Conservation (phyloP, 2,113 vertebrate genomes). For the Manacus vitellinus region DNA sequence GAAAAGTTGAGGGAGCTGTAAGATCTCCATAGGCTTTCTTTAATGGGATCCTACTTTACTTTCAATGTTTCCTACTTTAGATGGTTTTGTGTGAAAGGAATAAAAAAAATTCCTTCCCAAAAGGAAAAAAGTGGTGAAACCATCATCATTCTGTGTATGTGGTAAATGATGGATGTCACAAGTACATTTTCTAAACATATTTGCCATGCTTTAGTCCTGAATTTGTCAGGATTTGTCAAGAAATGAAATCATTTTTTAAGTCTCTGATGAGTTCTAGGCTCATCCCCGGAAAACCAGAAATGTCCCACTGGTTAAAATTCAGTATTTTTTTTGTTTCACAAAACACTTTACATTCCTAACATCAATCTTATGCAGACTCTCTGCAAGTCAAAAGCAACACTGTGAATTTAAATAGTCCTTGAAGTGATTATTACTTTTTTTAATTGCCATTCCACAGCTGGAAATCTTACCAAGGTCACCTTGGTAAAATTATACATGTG, state of each 20-base stretch:
- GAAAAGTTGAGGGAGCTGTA: neutral
- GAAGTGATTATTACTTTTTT: neutral
- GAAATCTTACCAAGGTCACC: slow-evolving; percentile 8
- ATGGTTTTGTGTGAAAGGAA: neutral
- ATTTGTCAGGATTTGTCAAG: neutral
- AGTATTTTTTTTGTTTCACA: neutral
- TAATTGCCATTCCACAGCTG: neutral
- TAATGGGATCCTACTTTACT: neutral
- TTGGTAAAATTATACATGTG: neutral
- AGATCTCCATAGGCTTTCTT: neutral
- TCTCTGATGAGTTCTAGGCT: neutral
- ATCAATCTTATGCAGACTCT: neutral
- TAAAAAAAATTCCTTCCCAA: neutral
- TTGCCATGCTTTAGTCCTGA: neutral
- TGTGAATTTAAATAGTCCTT: neutral
- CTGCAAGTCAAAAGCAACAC: neutral
- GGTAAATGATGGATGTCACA: neutral
- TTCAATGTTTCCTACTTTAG: neutral
- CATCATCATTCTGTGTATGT: neutral
- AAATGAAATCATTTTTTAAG: neutral
- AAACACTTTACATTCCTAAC: neutral
- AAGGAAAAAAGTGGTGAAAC: neutral
- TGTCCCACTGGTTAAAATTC: neutral
- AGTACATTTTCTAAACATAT: neutral
- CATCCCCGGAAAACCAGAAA: neutral